A percentile compares a stretch with the other conserved stretches of the same genome.
phyloP scores from a whole-genome alignment of 1,140 invertebrate genomes.

The Lordiphosa stackelbergi region DNA sequence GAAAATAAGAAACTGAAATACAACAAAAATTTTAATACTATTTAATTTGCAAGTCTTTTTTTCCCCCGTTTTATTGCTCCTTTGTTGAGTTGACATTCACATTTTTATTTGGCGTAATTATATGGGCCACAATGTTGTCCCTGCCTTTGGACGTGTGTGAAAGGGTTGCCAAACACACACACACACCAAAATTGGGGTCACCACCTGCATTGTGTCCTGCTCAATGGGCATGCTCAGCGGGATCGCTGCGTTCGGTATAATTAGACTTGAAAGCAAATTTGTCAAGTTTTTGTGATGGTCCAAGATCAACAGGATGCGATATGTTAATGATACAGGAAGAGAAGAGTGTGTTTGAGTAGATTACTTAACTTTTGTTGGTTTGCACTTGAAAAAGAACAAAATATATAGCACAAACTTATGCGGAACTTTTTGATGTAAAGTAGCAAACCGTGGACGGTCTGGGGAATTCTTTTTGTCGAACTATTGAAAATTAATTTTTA shows the following conservation, averaged over 20 bases:
- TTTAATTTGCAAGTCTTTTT: constrained; percentile 66
- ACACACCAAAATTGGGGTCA: constrained; percentile 50
- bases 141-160: constrained; percentile 20
- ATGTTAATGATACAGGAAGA: constrained; percentile 62
- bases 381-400: too few relatives aligned
- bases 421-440: too few relatives aligned
- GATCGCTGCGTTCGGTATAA: constrained; percentile 47
- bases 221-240: constrained; percentile 51
- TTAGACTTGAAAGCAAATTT: constrained; percentile 71
- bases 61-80: constrained; percentile 23
- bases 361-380: too few relatives aligned
- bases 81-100: constrained; percentile 61
- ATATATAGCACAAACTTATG: too few relatives aligned
- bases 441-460: too few relatives aligned
- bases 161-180: constrained; percentile 27
- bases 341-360: too few relatives aligned
- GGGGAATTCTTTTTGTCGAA: too few relatives aligned
- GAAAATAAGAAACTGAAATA: constrained; percentile 35
- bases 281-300: constrained; percentile 51
- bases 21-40: constrained; percentile 58
- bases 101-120: constrained; percentile 67
- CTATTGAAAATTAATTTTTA: too few relatives aligned
- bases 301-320: constrained; percentile 66
- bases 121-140: constrained; percentile 23
- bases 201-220: constrained; percentile 29